Conservation (phyloP, 2,113 vertebrate genomes). For the Actinemys pallida region DNA sequence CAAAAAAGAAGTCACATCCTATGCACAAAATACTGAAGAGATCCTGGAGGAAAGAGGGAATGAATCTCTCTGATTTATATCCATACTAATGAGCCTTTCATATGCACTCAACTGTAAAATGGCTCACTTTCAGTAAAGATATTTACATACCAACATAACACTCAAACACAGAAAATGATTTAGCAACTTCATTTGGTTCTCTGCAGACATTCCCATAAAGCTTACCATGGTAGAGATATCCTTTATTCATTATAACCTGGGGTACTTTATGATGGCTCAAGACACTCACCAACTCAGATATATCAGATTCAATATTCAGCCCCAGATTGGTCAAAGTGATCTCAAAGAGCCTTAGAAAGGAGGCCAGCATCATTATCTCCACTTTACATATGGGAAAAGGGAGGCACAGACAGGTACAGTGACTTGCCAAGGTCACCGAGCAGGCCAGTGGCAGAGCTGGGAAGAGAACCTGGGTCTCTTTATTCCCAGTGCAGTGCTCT, state of each 20-base stretch:
- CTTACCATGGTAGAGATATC: not conserved
- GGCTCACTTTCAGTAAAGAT: not conserved
- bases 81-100: not conserved
- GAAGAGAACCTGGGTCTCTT: not conserved
- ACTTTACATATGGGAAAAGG: not conserved
- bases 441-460: not conserved
- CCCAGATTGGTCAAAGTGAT: not conserved
- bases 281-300: not conserved
- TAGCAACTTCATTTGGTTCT: not conserved
- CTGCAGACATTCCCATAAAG: not conserved
- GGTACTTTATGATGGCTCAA: not conserved
- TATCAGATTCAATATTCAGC: not conserved
- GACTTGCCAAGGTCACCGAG: not conserved
- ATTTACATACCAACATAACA: not conserved
- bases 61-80: not conserved
- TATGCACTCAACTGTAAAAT: not conserved
- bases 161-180: not conserved
- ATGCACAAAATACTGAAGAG: not conserved
- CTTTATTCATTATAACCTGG: not conserved
- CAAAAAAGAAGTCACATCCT: not conserved
- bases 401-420: not conserved
- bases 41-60: not conserved
- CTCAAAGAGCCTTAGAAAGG: not conserved
- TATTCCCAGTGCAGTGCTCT: not conserved
- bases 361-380: not conserved